Base-by-base conservation (phyloP, 2,888 invertebrate genomes). In the Sipha maydis region DNA sequence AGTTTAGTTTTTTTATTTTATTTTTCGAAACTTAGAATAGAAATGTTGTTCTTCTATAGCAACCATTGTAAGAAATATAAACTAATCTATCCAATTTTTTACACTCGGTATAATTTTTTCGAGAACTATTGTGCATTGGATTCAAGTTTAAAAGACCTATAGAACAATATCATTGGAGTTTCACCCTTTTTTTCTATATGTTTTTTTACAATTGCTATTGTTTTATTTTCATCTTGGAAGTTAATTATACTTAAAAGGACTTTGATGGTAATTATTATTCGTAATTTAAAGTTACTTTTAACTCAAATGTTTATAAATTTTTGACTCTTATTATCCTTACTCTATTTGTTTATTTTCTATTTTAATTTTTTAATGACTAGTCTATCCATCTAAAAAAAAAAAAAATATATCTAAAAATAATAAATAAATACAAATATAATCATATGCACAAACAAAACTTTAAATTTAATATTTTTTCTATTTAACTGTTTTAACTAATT, bases 261-360 rank as follows among this genome's bases (percentile, higher is more conserved):
- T 76, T 14, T 76, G 48, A 76, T 41, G 76, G 41, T 48, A 41
- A n/a, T 76, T 25, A 76, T 76, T 48, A 76, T 21, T 76, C n/a
- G 76, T 76, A 41, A 48, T 76, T 76, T 41, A n/a, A 76, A 48
- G n/a, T 11, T 41, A n/a, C 48, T 76, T 38, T 75, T 76, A 76
- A 28, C n/a, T 76, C n/a, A 76, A 76, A 48, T 9, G n/a, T 48
- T 76, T 76, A 25, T 28, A 1, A n/a, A 34, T 17, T n/a, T 69
- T 69, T 71, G n/a, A 11, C 8, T 8, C n/a, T 19, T 11, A 11
- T 41, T 41, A 8, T 41, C 25, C 25, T 38, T 4, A 38, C 21
- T 38, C 38, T 38, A 3, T 38, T 75, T 75, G 21, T 38, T 75
- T 75, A 21, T 38, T 41, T 75, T 41, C 25, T 41, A 25, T 75